Percentiles rank a stretch among this genome's conserved stretches.
phyloP scores from a whole-genome alignment of 2,797 vertebrate species.

The Mallotus villosus region DNA sequence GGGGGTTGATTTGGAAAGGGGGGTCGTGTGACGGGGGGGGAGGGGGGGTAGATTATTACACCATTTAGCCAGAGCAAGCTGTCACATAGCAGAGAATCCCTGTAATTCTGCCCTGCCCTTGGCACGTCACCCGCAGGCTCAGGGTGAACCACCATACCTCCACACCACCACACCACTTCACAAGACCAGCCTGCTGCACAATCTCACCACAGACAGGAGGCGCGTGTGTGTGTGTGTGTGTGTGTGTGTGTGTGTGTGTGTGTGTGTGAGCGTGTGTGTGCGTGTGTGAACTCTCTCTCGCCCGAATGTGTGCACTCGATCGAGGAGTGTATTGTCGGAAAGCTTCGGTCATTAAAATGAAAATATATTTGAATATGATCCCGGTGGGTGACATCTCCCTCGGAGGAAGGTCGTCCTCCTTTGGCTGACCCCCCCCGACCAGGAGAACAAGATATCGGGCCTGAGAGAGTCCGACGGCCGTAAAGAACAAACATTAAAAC shows the following conservation, averaged over 20 bases:
- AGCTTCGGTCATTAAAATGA: too few relatives aligned
- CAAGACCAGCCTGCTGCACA: neutral
- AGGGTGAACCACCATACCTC: constrained; percentile 68
- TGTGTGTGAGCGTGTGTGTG: constrained; percentile 27
- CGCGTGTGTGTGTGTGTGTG: constrained; percentile 27
- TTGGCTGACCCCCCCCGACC: constrained; percentile 41
- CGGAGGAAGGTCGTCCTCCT: constrained; percentile 41
- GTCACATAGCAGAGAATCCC: constrained; percentile 75
- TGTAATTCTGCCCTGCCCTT: constrained; percentile 77
- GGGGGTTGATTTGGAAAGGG: neutral
- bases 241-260: constrained; percentile 26
- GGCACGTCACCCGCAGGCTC: constrained; percentile 68
- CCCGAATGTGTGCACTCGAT: neutral
- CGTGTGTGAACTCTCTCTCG: constrained; percentile 25
- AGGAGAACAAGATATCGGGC: constrained; percentile 43
- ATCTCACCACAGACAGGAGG: neutral
- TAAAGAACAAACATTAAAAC: too few relatives aligned
- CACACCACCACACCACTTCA: constrained; percentile 38
- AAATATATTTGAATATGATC: neutral
- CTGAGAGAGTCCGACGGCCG: constrained; percentile 43
- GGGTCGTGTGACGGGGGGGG: constrained; percentile 42
- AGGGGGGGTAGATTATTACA: constrained; percentile 77
- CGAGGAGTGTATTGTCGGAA: too few relatives aligned
- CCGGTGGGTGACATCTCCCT: constrained; percentile 46
- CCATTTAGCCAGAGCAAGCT: constrained; percentile 79